Base-by-base conservation (phyloP, 2,797 vertebrate genomes). In the Amazona finschi region DNA sequence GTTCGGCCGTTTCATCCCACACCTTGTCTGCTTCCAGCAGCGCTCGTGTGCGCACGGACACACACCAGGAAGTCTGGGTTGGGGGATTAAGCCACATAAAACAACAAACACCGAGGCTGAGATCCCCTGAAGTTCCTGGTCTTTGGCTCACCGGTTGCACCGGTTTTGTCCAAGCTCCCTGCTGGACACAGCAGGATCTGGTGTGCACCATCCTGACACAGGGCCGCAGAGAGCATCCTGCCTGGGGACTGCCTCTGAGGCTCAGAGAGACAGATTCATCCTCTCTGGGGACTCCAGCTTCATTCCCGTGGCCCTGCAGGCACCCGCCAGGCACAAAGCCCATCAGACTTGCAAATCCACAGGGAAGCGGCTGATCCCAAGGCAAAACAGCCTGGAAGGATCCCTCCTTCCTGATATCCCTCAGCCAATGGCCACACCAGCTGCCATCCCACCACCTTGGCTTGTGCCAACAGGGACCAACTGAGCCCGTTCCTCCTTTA, bases 41-140 rank as follows among this genome's bases (percentile, higher is more conserved):
- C 25, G 1, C 75, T 15, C 8, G 50, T 19, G 5, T 4, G 33
- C 11, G 1, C 43, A 22, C 50, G n/a, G 55, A 24, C 55, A 2
- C 47, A 7, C 28, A 1, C 28, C 28, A 18, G 57, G 21, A 71
- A 22, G 7, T 14, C 67, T 18, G 43, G 0, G n/a, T 17, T 6
- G 24, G 46, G 39, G 27, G 60, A 18, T 43, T 19, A 47, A 13
- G 33, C 7, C 14, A 33, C 64, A 11, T 2, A 9, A 74, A 76
- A 22, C 3, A 24, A 31, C 1, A 2, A 17, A 15, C 0, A 1
- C 0, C 2, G 15, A 2, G 39, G 31, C 2, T 12, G 43, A 43
- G 36, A 70, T 20, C 2, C 24, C 71, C 18, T 2, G 0, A 4
- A 16, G 30, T n/a, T 33, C 31, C 30, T 5, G 0, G 10, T 30